These are phyloP conservation scores for Pararge aegeria DNA, from an alignment of 1,140 invertebrate species.

Conservation along the genomic window DNA sequence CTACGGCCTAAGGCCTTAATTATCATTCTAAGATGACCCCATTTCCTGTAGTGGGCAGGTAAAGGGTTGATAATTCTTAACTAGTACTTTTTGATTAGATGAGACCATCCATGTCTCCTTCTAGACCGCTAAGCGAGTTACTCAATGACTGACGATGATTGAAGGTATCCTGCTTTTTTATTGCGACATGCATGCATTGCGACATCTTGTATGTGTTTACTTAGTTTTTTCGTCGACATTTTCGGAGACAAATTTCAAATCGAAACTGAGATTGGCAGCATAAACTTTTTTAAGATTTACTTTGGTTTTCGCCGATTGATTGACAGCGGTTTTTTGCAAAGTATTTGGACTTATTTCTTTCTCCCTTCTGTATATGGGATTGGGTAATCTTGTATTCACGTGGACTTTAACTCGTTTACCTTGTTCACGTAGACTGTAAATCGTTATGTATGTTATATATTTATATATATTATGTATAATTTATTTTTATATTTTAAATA, in stretches of 20 bases:
- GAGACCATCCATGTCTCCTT: background rate
- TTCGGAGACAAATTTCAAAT: background rate
- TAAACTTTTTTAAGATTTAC: too few relatives aligned
- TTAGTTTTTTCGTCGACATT: background rate
- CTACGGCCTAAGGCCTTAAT: too few relatives aligned
- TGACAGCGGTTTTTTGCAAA: background rate
- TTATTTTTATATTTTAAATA: too few relatives aligned
- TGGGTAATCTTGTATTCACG: too few relatives aligned
- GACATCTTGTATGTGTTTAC: background rate
- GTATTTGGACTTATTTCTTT: too few relatives aligned
- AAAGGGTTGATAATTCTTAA: background rate
- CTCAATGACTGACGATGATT: background rate
- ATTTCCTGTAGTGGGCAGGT: too few relatives aligned
- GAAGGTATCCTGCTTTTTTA: background rate
- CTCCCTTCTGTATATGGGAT: too few relatives aligned
- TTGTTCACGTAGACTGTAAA: too few relatives aligned
- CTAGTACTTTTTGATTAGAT: background rate
- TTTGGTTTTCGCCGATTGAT: background rate
- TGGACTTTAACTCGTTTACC: too few relatives aligned
- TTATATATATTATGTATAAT: too few relatives aligned
- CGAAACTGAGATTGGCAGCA: background rate
- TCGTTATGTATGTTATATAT: too few relatives aligned
- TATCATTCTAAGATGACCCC: too few relatives aligned
- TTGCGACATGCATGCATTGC: background rate
- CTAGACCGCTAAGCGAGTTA: background rate